These are phyloP conservation scores for Edolisoma coerulescens DNA, from an alignment of 2,113 vertebrate genomes.

Conservation along the genomic window DNA sequence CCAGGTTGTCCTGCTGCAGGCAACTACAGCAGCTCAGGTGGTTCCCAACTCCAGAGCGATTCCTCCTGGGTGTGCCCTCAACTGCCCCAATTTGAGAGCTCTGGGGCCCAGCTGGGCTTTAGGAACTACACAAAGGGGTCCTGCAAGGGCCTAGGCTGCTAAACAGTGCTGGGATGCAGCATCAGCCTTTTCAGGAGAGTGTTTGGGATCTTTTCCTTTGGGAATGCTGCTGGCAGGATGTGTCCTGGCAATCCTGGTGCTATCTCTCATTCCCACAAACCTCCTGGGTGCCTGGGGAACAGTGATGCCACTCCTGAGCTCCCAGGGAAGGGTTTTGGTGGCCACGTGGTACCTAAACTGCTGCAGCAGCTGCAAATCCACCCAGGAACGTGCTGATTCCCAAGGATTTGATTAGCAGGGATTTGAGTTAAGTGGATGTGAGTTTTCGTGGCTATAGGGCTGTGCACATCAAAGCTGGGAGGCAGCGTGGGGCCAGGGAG, in stretches of 20 bases:
- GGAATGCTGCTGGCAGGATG: not conserved
- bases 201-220: not conserved
- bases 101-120: not conserved
- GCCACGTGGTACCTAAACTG: not conserved
- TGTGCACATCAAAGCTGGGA: not conserved
- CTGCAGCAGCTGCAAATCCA: not conserved
- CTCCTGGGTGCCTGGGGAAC: not conserved
- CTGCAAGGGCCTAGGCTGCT: not conserved
- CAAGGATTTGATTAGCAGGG: not conserved
- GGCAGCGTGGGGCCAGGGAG: not conserved
- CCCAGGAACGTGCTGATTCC: not conserved
- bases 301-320: not conserved
- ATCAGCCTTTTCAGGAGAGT: fast-evolving
- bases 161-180: fast-evolving
- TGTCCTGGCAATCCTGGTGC: fast-evolving
- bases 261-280: fast-evolving
- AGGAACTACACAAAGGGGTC: fast-evolving
- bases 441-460: not conserved
- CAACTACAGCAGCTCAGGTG: not conserved
- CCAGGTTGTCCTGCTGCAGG: not conserved
- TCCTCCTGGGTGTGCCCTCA: not conserved
- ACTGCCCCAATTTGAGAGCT: not conserved
- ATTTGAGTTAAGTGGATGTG: not conserved
- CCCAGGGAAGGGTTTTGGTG: not conserved
- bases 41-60: fast-evolving